phyloP scores from a whole-genome alignment of 2,888 invertebrate species.

The Caenorhabditis sulstoni region DNA sequence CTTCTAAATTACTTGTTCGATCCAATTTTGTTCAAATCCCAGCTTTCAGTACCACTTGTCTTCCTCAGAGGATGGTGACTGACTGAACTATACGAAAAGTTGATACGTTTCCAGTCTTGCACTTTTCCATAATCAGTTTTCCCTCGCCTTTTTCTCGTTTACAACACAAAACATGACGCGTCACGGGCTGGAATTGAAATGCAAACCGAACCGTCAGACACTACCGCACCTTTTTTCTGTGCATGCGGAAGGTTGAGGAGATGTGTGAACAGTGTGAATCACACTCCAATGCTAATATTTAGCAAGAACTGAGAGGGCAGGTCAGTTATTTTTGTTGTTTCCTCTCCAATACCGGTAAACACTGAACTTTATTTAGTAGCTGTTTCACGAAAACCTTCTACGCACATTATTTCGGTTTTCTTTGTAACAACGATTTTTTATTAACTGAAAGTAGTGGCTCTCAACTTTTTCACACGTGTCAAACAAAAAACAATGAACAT shows the following conservation, averaged over 20 bases:
- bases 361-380: no score
- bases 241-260: slow-evolving; percentile 13
- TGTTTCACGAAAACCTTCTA: no score
- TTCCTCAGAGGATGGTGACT: no score
- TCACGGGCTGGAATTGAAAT: slow-evolving; percentile 21
- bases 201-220: slow-evolving; percentile 10
- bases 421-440: no score
- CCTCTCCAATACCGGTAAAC: no score
- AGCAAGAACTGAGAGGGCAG: slow-evolving; percentile 18
- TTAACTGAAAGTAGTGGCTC: no score
- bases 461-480: no score
- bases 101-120: slow-evolving; percentile 15
- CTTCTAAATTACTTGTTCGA: slow-evolving; percentile 25
- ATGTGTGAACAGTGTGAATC: slow-evolving; percentile 55
- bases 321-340: slow-evolving; percentile 32
- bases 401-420: no score
- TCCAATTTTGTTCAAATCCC: slow-evolving; percentile 14
- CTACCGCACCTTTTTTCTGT: slow-evolving; percentile 10
- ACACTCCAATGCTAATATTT: slow-evolving; percentile 52
- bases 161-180: slow-evolving; percentile 15
- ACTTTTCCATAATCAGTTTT: slow-evolving; percentile 35
- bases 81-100: slow-evolving; percentile 12
- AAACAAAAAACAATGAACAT: no score
- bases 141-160: slow-evolving; percentile 21
- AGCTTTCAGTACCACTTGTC: no score